phyloP scores from a whole-genome alignment of 2,113 vertebrate species.

The Hippocampus guttulatus region DNA sequence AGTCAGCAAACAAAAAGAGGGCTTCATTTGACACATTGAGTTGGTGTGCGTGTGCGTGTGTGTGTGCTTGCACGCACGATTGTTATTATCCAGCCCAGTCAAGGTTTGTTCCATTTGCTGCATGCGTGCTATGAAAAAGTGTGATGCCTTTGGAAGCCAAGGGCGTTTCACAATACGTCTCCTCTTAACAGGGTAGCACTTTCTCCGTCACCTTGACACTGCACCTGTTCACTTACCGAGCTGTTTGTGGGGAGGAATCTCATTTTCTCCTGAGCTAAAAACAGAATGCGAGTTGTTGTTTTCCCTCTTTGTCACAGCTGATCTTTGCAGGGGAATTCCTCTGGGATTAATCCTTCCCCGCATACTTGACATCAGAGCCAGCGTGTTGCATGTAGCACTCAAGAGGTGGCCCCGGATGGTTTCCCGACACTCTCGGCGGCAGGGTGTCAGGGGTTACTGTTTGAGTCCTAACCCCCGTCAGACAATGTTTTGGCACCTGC shows the following conservation, averaged over 20 bases:
- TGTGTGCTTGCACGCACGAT: neutral
- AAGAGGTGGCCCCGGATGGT: slow-evolving; percentile 33
- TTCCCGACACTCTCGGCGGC: slow-evolving; percentile 20
- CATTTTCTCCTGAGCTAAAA: slow-evolving; percentile 38
- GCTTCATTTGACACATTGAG: slow-evolving; percentile 32
- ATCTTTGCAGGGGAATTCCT: slow-evolving; percentile 4
- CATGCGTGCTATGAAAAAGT: slow-evolving; percentile 34
- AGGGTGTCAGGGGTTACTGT: slow-evolving; percentile 41
- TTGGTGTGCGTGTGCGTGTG: slow-evolving; percentile 7
- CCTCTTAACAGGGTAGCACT: slow-evolving; percentile 29
- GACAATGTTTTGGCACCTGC: slow-evolving; percentile 57
- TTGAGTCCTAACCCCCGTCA: slow-evolving; percentile 43
- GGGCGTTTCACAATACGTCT: slow-evolving; percentile 33
- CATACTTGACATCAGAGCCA: slow-evolving; percentile 11
- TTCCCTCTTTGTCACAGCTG: slow-evolving; percentile 16
- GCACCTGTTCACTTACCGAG: slow-evolving; percentile 31
- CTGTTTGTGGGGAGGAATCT: slow-evolving; percentile 32
- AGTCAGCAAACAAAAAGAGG: slow-evolving; percentile 40
- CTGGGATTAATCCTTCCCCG: slow-evolving; percentile 5
- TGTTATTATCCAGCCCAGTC: slow-evolving; percentile 36
- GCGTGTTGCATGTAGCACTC: slow-evolving; percentile 20
- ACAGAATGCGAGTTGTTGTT: slow-evolving; percentile 16
- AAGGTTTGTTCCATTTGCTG: slow-evolving; percentile 43
- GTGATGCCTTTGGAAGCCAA: slow-evolving; percentile 41
- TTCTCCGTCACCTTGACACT: slow-evolving; percentile 43